Evolutionary conservation across 2,797 vertebrate species (phyloP), one percentile per base, ranked within the genome.

Genomic region (Pygocentrus nattereri): DNA sequence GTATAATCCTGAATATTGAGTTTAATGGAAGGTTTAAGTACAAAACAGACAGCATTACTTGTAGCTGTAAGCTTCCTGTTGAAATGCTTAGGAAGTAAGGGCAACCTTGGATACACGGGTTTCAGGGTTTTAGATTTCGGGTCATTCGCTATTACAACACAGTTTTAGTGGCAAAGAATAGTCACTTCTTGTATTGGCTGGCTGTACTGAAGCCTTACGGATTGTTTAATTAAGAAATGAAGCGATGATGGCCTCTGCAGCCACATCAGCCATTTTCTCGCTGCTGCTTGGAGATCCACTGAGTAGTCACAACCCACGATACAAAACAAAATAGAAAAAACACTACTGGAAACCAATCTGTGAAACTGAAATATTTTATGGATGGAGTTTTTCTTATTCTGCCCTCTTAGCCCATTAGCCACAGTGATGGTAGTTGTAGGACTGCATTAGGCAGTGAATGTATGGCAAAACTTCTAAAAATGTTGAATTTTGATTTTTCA

Each of bases 1-100:
- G 78, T 84, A 85, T 70, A 85, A 86, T 94, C 93, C 92, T 93
- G 92, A 93, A 93, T 92, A 69, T 59, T 81, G 54, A 69, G 52
- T 62, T 34, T 58, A 73, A 30, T 49, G 54, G 73, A 70, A 69
- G 71, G 27, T 58, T 47, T 85, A 81, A 91, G 77, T 82, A 87
- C 54, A 69, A 83, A 85, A 89, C 84, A 80, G 50, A 75, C 58
- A 21, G 82, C 79, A 78, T 50, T 76, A 86, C 82, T 84, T 81
- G 82, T 67, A 59, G 85, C 87, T 78, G 82, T 75, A 87, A 89
- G 85, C 86, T 4, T 86, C 81, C 81, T 89, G 85, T 82, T 87
- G 78, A 87, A 90, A 91, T 85, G 61, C 3, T 72, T 85, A 88
- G 87, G 67, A 88, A 78, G 88, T 86, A 75, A 76, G 67, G 78